phyloP scores from a whole-genome alignment of 2,888 invertebrate genomes.

The Eremobia ochroleuca region DNA sequence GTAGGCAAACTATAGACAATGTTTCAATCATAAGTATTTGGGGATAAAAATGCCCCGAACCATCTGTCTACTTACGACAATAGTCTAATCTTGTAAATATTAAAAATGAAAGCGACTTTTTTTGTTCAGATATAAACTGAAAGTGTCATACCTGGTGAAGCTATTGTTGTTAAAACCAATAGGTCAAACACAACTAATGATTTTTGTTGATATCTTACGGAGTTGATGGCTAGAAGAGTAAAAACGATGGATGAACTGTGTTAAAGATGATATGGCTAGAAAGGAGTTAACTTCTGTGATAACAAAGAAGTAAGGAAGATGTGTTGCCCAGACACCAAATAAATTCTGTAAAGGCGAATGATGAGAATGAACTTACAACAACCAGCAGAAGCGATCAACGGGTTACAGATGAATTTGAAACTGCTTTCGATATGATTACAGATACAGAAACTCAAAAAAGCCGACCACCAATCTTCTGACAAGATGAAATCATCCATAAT shows the following conservation, averaged over 20 bases:
- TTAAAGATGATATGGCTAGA: neutral
- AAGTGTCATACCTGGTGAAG: neutral
- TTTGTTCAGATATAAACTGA: neutral
- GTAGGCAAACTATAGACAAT: no score
- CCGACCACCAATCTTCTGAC: slow-evolving; percentile 17
- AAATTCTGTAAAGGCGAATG: neutral
- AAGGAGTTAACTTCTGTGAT: neutral
- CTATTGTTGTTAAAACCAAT: no score
- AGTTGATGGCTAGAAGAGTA: no score
- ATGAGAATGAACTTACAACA: no score
- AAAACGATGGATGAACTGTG: no score
- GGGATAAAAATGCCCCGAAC: neutral
- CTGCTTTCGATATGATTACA: slow-evolving; percentile 22
- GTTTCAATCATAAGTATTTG: no score
- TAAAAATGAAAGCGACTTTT: neutral
- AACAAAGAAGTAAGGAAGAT: neutral
- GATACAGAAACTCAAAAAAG: slow-evolving; percentile 2
- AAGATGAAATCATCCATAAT: slow-evolving; percentile 53
- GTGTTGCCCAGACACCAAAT: neutral
- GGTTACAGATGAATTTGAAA: neutral
- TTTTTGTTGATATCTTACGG: no score
- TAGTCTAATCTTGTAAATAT: no score
- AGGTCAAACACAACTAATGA: no score
- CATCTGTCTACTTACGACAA: neutral
- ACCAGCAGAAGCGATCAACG: neutral